Evolutionary conservation across 2,888 invertebrate species (phyloP), one percentile per base, ranked within the genome.

Genomic region (Orthosia gracilis): DNA sequence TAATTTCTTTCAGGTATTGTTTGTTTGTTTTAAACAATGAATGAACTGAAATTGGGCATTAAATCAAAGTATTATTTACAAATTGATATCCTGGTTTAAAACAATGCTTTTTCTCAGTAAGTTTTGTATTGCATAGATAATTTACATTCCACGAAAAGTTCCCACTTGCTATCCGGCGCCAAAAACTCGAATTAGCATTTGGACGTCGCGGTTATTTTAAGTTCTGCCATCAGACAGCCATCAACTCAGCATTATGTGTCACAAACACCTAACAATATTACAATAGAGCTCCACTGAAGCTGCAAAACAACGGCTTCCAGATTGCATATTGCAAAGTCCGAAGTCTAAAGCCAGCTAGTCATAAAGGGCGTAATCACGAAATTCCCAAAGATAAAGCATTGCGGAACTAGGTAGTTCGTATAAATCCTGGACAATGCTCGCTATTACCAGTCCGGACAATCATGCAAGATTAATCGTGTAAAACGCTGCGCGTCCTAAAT

Each of bases 381-480:
- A 85, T 85, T 79, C 76, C 73, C 26, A 69, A 76, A 79, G 74
- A 85, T 78, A 75, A 75, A 86, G 77, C 85, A 66, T 64, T 72
- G 72, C 52, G 54, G 73, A 72, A 79, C 74, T 75, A 64, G 80
- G 66, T 82, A 67, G 66, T 66, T 77, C 69, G 71, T 79, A 85
- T 85, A 84, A 87, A 86, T 85, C 77, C 70, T 50, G 77, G 54
- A 79, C 80, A 79, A 71, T 78, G 84, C 73, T 50, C 61, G 69
- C 76, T 85, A 85, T 86, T 85, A 86, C 83, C 80, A 79, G 67
- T n/a, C 31, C 66, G 78, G 73, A 86, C 88, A 83, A 86, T 88
- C 82, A 83, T 84, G 83, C 82, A 84, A 86, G 87, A 89, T 87
- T 88, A 88, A 87, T 88, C 73, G 84, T 87, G 87, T 81, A 87